Conservation (phyloP, 2,113 vertebrate genomes). For the Sitta europaea region DNA sequence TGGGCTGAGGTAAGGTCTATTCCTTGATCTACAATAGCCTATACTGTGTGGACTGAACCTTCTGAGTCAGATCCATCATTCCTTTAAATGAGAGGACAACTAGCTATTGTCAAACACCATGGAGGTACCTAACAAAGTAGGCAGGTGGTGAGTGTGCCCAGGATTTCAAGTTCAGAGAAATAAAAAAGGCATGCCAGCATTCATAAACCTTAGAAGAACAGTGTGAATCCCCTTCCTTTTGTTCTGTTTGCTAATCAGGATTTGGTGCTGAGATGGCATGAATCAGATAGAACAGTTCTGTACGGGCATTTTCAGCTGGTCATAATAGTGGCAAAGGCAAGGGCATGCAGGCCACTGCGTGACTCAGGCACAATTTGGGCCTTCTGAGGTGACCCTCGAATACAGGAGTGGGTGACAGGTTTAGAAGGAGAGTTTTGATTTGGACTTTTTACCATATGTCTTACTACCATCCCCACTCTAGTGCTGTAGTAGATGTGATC, state of each 20-base stretch:
- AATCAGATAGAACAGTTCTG: not conserved
- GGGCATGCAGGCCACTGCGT: not conserved
- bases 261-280: not conserved
- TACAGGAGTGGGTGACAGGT: not conserved
- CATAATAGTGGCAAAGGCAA: rapidly evolving
- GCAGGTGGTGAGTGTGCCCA: not conserved
- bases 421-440: not conserved
- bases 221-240: not conserved
- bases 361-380: not conserved
- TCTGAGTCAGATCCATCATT: not conserved
- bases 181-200: not conserved
- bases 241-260: not conserved
- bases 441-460: not conserved
- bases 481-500: not conserved
- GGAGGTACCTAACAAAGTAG: not conserved
- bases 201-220: not conserved
- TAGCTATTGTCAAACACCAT: not conserved
- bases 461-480: not conserved
- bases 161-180: not conserved
- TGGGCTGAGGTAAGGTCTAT: not conserved
- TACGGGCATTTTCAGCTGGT: not conserved
- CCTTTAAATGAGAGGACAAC: not conserved
- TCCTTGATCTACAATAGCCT: not conserved
- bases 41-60: not conserved
- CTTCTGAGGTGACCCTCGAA: not conserved